A percentile compares a stretch with the other conserved stretches of the same genome.
Conservation (phyloP, 1,140 invertebrate genomes). For the Penaeus chinensis region DNA sequence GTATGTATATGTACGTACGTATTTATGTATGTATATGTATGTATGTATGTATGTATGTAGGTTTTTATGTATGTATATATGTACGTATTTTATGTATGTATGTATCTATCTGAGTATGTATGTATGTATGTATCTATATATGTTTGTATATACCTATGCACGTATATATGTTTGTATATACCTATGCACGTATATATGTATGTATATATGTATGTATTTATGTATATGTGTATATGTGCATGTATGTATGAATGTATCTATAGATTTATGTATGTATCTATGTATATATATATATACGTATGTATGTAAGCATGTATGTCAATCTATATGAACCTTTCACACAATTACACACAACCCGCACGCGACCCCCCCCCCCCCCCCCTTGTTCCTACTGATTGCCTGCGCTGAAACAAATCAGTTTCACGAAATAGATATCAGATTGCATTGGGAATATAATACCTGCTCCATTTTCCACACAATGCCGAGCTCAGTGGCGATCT, state of each 20-base stretch:
- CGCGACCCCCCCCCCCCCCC: background rate
- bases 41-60: too few relatives aligned
- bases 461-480: too few relatives aligned
- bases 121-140: background rate
- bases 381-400: too few relatives aligned
- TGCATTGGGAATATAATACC: too few relatives aligned
- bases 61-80: background rate
- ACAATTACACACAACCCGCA: background rate
- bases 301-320: background rate
- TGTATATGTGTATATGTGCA: background rate
- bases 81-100: background rate
- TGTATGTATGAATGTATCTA: too few relatives aligned
- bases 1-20: background rate
- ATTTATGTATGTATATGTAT: background rate
- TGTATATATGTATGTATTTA: too few relatives aligned
- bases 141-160: too few relatives aligned
- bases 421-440: too few relatives aligned
- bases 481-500: too few relatives aligned
- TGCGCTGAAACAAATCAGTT: too few relatives aligned
- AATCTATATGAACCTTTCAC: background rate
- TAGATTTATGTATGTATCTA: background rate
- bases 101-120: background rate
- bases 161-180: background rate
- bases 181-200: background rate
- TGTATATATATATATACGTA: background rate